Percentiles rank a stretch among this genome's conserved stretches.
Conservation (phyloP, 1,140 invertebrate genomes). For the Drosophila burlai region DNA sequence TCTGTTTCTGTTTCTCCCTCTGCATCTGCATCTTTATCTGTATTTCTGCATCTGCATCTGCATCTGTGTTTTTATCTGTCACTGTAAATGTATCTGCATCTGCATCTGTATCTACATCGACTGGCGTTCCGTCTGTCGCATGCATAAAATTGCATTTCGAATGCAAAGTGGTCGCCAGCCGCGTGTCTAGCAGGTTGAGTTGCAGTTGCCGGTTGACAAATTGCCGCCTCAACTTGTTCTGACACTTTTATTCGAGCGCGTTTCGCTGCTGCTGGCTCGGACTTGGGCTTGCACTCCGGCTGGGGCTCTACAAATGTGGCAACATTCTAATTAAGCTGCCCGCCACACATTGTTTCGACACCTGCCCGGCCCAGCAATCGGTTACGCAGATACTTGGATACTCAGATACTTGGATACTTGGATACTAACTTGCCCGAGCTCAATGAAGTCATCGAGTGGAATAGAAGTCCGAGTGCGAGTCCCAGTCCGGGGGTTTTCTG, state of each 20-base stretch:
- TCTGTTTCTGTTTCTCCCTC: not conserved
- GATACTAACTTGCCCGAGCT: not conserved
- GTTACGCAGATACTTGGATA: not conserved
- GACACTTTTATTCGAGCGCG: conserved; percentile 70
- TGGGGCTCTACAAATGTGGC: conserved; percentile 65
- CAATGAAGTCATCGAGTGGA: conserved; percentile 50
- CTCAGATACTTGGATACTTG: not conserved
- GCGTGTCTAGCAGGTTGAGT: conserved; percentile 63
- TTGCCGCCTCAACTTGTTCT: conserved; percentile 79
- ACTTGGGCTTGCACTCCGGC: not conserved
- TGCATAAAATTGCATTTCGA: conserved; percentile 72
- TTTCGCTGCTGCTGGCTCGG: not conserved
- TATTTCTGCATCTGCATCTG: not conserved
- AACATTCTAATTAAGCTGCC: conserved; percentile 81
- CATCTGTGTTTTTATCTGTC: not conserved
- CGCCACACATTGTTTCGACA: conserved; percentile 80
- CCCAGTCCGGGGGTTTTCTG: not conserved
- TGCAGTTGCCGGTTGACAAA: conserved; percentile 72
- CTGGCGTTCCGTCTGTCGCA: not conserved
- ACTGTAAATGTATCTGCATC: not conserved
- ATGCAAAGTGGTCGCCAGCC: conserved; percentile 58
- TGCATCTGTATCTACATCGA: not conserved
- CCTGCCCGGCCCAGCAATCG: conserved; percentile 50
- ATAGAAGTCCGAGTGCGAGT: conserved; percentile 8
- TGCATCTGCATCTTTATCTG: not conserved